phyloP scores from a whole-genome alignment of 2,888 invertebrate genomes.

The Furcula furcula region DNA sequence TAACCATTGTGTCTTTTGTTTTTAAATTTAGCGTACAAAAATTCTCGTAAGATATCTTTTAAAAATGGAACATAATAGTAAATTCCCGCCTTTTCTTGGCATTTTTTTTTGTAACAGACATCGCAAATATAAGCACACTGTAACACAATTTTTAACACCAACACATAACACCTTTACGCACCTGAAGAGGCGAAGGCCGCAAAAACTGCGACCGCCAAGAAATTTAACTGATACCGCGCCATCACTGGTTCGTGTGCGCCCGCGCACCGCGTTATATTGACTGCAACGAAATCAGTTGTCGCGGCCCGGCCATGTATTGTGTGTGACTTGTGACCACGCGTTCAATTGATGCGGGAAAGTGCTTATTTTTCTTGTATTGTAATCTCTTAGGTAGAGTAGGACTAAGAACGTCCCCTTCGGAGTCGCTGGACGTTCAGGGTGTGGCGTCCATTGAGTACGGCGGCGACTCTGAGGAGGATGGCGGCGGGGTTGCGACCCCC shows the following conservation, averaged over 20 bases:
- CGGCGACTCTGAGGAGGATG: too few relatives aligned
- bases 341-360: neutral
- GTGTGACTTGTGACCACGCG: constrained; percentile 1
- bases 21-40: too few relatives aligned
- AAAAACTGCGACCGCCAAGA: constrained; percentile 30
- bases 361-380: neutral
- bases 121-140: constrained; percentile 1
- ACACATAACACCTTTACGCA: constrained; percentile 30
- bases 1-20: too few relatives aligned
- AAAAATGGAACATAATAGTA: too few relatives aligned
- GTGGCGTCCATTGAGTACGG: too few relatives aligned
- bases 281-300: constrained; percentile 31
- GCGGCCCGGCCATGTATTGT: constrained; percentile 21
- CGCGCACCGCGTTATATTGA: constrained; percentile 41
- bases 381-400: too few relatives aligned
- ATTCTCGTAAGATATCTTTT: too few relatives aligned
- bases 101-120: too few relatives aligned
- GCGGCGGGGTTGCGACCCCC: too few relatives aligned
- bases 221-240: constrained; percentile 36
- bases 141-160: constrained; percentile 6
- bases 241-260: constrained; percentile 43
- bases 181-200: constrained; percentile 35
- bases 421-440: too few relatives aligned
- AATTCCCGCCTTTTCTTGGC: too few relatives aligned
- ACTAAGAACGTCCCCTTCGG: too few relatives aligned